phyloP scores from a whole-genome alignment of 2,113 vertebrate species.

The Axis porcinus region DNA sequence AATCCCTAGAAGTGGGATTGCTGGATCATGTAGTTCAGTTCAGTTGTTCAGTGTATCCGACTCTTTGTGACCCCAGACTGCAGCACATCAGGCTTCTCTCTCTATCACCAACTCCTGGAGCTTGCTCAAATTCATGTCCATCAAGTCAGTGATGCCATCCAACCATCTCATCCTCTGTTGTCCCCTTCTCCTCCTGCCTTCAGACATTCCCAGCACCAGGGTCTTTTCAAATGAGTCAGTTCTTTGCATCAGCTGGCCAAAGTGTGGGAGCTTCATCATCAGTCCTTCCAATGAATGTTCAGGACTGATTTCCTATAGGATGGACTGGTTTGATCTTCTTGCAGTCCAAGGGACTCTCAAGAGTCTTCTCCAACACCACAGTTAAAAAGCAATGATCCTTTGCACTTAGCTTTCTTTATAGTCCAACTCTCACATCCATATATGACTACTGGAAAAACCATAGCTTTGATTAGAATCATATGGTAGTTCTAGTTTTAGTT shows the following conservation, averaged over 20 bases:
- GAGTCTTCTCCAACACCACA: background rate
- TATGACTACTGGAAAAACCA: background rate
- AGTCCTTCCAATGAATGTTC: background rate
- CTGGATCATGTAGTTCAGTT: background rate
- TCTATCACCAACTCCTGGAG: background rate
- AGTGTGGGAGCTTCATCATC: background rate
- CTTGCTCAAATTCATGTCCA: background rate
- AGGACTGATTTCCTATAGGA: background rate
- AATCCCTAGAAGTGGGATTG: background rate
- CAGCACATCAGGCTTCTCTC: background rate
- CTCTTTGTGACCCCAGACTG: background rate
- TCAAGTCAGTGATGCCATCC: background rate
- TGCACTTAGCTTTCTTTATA: background rate
- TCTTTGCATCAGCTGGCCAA: background rate
- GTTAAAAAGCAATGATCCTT: background rate
- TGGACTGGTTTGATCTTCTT: background rate
- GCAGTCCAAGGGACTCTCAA: background rate
- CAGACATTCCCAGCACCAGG: background rate
- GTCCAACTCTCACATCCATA: background rate
- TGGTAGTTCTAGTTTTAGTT: background rate
- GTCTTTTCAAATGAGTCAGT: background rate
- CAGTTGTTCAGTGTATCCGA: background rate
- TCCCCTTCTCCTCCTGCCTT: background rate
- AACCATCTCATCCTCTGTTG: background rate
- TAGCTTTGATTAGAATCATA: background rate